phyloP scores from a whole-genome alignment of 1,140 invertebrate species.

The Pachyrhynchus sulphureomaculatus region DNA sequence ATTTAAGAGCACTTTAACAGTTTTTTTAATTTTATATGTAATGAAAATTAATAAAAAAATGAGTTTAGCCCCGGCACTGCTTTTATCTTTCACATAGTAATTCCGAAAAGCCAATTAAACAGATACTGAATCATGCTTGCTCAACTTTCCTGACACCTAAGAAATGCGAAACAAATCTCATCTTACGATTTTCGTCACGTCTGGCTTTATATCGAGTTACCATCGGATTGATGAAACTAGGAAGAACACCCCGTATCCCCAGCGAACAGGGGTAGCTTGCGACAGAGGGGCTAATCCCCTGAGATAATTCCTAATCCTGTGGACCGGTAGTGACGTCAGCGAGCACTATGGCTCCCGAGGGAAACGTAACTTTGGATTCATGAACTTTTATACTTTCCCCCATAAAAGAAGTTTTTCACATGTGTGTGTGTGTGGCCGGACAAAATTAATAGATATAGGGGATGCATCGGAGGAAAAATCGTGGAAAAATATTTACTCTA shows the following conservation, averaged over 20 bases:
- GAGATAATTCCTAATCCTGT: constrained; percentile 43
- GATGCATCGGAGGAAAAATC: background rate
- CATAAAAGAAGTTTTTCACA: background rate
- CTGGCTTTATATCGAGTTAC: constrained; percentile 42
- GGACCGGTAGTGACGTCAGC: constrained; percentile 42
- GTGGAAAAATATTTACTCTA: constrained; percentile 12
- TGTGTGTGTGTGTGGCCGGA: background rate
- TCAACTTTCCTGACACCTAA: too few species aligned
- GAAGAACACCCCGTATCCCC: background rate
- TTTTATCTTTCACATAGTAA: too few species aligned
- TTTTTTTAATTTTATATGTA: too few species aligned
- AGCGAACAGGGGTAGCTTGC: background rate
- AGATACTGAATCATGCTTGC: too few species aligned
- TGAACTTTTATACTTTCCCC: constrained; percentile 16
- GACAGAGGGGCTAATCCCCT: constrained; percentile 39
- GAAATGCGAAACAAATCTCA: constrained; percentile 11
- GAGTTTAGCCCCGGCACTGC: too few species aligned
- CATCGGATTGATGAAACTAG: constrained; percentile 31
- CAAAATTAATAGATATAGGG: constrained; percentile 10
- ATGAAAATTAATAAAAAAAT: too few species aligned
- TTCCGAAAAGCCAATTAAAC: too few species aligned
- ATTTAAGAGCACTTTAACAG: too few species aligned
- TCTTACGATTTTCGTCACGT: constrained; percentile 41
- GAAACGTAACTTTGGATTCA: constrained; percentile 31
- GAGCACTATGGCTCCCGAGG: constrained; percentile 18